Evolutionary conservation across 2,888 invertebrate species (phyloP), one percentile per base, ranked within the genome.

Genomic region (Acrobasis repandana): DNA sequence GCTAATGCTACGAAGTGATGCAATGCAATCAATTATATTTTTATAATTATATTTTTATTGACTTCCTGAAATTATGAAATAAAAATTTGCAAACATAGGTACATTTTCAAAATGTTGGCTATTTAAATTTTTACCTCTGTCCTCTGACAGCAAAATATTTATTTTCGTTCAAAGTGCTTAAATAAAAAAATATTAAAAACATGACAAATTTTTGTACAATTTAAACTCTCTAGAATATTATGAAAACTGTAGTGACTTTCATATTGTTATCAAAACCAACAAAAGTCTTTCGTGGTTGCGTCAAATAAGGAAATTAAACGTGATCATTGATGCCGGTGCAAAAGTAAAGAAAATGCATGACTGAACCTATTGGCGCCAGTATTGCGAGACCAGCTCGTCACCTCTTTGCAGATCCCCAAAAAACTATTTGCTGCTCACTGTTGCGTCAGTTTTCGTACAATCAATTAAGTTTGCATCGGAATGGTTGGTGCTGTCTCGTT

Each of bases 391-490:
- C 11, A n/a, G n/a, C 52, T 52, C 36, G 15, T 52, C 36, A 54
- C 60, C 56, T 63, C 62, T 65, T 65, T 63, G 54, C 51, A 65
- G 63, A 61, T 51, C 60, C 62, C 43, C 49, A 60, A 64, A 65
- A 65, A 65, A 63, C 58, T 57, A 38, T 47, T 57, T 57, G 58
- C 33, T 58, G 14, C 50, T 43, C 51, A 52, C 54, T 51, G 47
- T 64, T 64, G 66, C 61, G 38, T 64, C 70, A 75, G 75, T 79
- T 74, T 79, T 82, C 74, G 69, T 71, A 70, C 70, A 77, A 82
- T 80, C 80, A 80, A 82, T 82, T 80, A 82, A 75, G 63, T 72
- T 76, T 76, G 74, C 77, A 74, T 67, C 66, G 71, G 68, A 67
- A 71, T 68, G 68, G 71, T 69, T 74, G 71, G 71, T 75, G 60